These are phyloP conservation scores for Trissolcus basalis DNA, from an alignment of 1,140 invertebrate species.

Conservation along the genomic window DNA sequence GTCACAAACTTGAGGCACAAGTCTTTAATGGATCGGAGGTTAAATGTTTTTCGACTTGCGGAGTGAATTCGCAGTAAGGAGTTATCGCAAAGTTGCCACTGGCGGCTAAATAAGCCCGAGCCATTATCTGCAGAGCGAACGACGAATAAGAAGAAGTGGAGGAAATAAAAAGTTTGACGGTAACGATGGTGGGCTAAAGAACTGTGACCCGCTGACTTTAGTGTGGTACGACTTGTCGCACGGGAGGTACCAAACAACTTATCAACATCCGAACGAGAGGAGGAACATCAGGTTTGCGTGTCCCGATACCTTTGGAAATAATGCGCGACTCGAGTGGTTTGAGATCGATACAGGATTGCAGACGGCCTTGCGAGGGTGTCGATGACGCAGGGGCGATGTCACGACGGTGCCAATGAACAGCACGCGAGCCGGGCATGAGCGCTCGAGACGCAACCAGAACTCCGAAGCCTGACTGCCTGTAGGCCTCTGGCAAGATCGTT, in stretches of 20 bases:
- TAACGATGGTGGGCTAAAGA: no score
- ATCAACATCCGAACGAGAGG: no score
- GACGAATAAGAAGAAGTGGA: constrained; percentile 10
- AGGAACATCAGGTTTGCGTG: no score
- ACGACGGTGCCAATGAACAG: background rate
- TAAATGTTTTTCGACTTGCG: constrained; percentile 2
- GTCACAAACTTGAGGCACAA: background rate
- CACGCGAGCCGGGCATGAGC: no score
- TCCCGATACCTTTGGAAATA: constrained; percentile 32
- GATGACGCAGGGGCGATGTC: no score
- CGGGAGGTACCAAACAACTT: no score
- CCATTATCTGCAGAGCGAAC: constrained; percentile 3
- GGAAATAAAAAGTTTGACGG: background rate
- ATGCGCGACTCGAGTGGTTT: constrained; percentile 17
- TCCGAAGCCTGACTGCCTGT: no score
- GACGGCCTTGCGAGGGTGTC: no score
- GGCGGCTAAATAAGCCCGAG: constrained; percentile 8
- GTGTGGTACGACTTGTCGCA: background rate
- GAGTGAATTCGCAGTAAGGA: background rate
- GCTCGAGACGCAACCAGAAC: no score
- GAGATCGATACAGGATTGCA: constrained; percentile 43
- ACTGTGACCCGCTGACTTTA: no score
- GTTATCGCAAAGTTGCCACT: constrained; percentile 3
- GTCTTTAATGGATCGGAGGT: constrained; percentile 7
- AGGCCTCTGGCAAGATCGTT: constrained; percentile 2